A percentile compares a stretch with the other conserved stretches of the same genome.
These are phyloP conservation scores for Lacanobia wlatinum DNA, from an alignment of 2,888 invertebrate genomes.

Conservation along the genomic window DNA sequence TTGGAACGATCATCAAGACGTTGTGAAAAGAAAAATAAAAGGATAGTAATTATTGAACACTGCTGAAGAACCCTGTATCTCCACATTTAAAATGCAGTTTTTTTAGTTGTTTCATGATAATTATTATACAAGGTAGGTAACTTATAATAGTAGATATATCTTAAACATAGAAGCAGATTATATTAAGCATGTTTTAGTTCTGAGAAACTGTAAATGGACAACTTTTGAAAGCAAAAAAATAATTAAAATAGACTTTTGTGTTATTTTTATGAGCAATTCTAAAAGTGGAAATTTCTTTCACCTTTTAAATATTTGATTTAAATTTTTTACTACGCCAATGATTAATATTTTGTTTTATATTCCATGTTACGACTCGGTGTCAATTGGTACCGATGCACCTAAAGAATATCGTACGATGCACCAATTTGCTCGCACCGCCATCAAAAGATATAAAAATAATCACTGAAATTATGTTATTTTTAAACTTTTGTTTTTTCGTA, in stretches of 20 bases:
- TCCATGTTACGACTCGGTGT: slow-evolving; percentile 4
- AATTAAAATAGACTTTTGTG: no score
- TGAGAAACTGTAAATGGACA: no score
- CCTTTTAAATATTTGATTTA: background rate
- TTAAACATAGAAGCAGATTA: no score
- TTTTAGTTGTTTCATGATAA: background rate
- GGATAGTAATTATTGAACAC: no score
- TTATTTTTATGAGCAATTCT: background rate
- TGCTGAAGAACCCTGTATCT: no score
- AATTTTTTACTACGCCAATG: no score
- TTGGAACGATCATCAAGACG: no score
- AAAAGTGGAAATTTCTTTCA: background rate
- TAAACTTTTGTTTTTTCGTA: background rate
- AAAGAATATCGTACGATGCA: background rate
- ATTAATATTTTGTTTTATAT: background rate
- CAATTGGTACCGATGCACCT: slow-evolving; percentile 8
- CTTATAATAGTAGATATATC: no score
- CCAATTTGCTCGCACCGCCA: background rate
- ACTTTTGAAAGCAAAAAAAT: no score
- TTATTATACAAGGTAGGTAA: no score
- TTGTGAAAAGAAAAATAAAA: no score
- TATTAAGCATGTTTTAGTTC: no score
- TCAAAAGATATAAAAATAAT: background rate
- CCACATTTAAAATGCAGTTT: slow-evolving; percentile 1
- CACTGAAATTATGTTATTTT: background rate